These are phyloP conservation scores for Pinctada fucata DNA, from an alignment of 2,888 invertebrate species.

Conservation along the genomic window DNA sequence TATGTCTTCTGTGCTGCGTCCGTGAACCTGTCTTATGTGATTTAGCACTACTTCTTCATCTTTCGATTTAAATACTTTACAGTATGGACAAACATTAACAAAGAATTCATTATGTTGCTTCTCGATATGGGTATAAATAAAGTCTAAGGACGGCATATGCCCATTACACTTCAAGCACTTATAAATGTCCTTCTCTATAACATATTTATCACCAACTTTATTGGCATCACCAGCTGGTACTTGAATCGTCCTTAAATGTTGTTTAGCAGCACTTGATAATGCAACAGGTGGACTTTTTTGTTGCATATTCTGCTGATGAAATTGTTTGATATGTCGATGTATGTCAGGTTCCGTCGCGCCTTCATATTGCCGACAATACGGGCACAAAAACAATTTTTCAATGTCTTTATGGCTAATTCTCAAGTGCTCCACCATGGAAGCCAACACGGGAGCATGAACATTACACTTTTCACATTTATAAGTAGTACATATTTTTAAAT, in stretches of 20 bases:
- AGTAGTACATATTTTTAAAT: constrained; percentile 46
- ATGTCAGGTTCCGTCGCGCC: constrained; percentile 63
- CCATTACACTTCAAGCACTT: constrained; percentile 67
- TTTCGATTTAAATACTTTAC: constrained; percentile 63
- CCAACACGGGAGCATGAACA: constrained; percentile 68
- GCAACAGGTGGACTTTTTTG: constrained; percentile 59
- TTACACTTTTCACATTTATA: constrained; percentile 69
- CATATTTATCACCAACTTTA: constrained; percentile 54
- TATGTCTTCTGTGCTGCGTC: constrained; percentile 44
- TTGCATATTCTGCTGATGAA: constrained; percentile 63
- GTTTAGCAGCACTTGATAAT: constrained; percentile 65
- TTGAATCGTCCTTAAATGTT: constrained; percentile 59
- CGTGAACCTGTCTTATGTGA: constrained; percentile 53
- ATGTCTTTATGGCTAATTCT: constrained; percentile 63
- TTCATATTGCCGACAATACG: constrained; percentile 64
- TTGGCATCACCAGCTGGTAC: constrained; percentile 54
- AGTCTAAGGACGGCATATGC: constrained; percentile 64
- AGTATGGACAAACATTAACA: constrained; percentile 60
- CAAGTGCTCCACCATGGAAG: constrained; percentile 66
- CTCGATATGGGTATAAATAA: constrained; percentile 64
- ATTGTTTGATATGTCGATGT: constrained; percentile 61
- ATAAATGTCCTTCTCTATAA: constrained; percentile 67
- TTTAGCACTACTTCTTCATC: constrained; percentile 54
- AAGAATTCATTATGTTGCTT: constrained; percentile 63
- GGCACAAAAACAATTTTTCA: constrained; percentile 63